Percentiles rank a stretch among this genome's conserved stretches.
These are phyloP conservation scores for Cyphomyrmex costatus DNA, from an alignment of 1,140 invertebrate species.

Conservation along the genomic window DNA sequence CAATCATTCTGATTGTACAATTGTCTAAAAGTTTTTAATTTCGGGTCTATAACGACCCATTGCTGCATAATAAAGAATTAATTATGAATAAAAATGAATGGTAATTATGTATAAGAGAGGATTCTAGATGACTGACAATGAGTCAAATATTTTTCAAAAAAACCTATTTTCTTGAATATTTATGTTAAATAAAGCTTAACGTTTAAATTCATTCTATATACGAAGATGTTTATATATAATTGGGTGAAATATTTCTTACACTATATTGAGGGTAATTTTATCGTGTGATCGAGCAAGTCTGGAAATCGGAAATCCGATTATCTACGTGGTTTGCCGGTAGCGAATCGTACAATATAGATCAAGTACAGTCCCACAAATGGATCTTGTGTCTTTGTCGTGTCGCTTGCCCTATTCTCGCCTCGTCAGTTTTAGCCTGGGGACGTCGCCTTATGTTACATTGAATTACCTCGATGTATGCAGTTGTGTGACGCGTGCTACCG, in stretches of 20 bases:
- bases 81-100: not conserved
- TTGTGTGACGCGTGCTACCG: conserved; percentile 30
- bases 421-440: conserved; percentile 15
- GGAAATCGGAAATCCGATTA: conserved; percentile 28
- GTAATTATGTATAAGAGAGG: not conserved
- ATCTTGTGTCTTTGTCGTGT: conserved; percentile 6
- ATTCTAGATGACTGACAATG: not conserved
- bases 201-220: not conserved
- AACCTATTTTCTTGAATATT: not conserved
- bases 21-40: too few species aligned
- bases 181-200: not conserved
- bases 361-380: not conserved
- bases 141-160: not conserved
- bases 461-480: conserved; percentile 17
- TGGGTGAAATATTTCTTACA: not conserved
- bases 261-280: not conserved
- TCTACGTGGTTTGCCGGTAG: not conserved
- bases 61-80: not conserved
- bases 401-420: not conserved
- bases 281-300: not conserved
- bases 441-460: conserved; percentile 29
- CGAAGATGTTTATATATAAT: not conserved
- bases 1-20: too few species aligned
- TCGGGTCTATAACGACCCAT: too few species aligned
- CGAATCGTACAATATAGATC: not conserved